Conservation (phyloP, 1,140 invertebrate species). For the Periplaneta americana region DNA sequence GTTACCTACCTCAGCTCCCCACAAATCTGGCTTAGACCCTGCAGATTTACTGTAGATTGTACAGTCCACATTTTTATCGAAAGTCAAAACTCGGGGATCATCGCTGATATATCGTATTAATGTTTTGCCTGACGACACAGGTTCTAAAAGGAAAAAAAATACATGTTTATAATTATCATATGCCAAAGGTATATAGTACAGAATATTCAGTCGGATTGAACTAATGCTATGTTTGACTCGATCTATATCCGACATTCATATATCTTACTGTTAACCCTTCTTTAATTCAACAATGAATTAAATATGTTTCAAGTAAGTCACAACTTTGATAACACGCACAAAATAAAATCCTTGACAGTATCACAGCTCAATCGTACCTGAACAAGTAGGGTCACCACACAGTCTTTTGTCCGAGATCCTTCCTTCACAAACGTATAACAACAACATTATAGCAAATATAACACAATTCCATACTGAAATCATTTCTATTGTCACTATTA, state of each 20-base stretch:
- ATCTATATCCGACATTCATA: no score
- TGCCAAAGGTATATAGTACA: no score
- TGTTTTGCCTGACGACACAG: conserved; percentile 57
- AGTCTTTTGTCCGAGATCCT: conserved; percentile 51
- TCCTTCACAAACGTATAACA: neutral
- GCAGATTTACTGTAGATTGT: conserved; percentile 65
- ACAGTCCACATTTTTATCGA: conserved; percentile 52
- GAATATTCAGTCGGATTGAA: no score
- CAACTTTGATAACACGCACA: conserved; percentile 9
- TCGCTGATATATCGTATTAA: conserved; percentile 48
- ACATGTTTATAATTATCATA: no score
- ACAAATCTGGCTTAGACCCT: conserved; percentile 55
- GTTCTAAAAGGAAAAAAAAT: conserved; percentile 46
- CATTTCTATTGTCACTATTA: neutral
- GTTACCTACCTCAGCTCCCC: conserved; percentile 57
- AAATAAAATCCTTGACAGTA: conserved; percentile 23
- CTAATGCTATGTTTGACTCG: no score
- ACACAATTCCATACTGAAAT: neutral
- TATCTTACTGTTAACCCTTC: no score
- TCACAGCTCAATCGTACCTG: conserved; percentile 44
- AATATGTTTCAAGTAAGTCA: conserved; percentile 6
- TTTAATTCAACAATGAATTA: conserved; percentile 22
- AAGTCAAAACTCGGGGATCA: conserved; percentile 55
- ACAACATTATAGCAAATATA: neutral
- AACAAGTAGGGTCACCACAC: conserved; percentile 53